Base-by-base conservation (phyloP, 2,888 invertebrate species). In the Argyra leucocephala region DNA sequence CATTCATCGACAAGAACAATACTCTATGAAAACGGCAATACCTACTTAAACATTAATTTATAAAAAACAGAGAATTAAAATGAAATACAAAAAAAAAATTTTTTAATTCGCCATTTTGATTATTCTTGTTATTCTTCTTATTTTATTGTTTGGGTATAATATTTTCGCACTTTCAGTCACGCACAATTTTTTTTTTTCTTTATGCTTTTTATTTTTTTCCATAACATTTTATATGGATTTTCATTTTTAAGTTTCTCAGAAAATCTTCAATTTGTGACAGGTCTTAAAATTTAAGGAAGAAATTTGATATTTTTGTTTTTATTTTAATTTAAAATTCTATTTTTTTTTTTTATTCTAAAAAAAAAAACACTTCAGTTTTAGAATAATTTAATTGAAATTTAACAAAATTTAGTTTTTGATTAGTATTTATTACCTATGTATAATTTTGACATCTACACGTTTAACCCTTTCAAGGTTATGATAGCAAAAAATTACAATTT, bases 401-500 rank as follows among this genome's bases (percentile, higher is more conserved):
- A 31, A 31, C 12, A 31, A 6, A 10, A 31, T 31, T 31, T n/a
- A 48, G 12, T 15, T 48, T 18, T n/a, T 18, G 12, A 18, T 5
- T 48, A 18, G 12, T 48, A 12, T 48, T 48, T 48, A 1, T 15
- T 48, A 18, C 18, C 4, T 48, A 18, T 18, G 4, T 48, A 18
- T 18, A 48, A 48, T 48, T 48, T 48, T 48, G 48, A 48, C 48
- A 48, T 48, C 48, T 48, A 48, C 48, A 48, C 48, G 48, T 48
- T 48, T 48, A 48, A 48, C 48, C 48, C 48, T 48, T 48, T 48
- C 48, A 48, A 48, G 48, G 48, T 48, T 48, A 48, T 18, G 18
- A 15, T 48, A 48, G n/a, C 48, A 48, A 48, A 48, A 31, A 48
- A 48, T 12, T 18, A 48, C 12, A 48, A 48, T n/a, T n/a, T n/a